Percentiles rank a stretch among this genome's conserved stretches.
phyloP scores from a whole-genome alignment of 2,113 vertebrate genomes.

The Microtus pennsylvanicus region DNA sequence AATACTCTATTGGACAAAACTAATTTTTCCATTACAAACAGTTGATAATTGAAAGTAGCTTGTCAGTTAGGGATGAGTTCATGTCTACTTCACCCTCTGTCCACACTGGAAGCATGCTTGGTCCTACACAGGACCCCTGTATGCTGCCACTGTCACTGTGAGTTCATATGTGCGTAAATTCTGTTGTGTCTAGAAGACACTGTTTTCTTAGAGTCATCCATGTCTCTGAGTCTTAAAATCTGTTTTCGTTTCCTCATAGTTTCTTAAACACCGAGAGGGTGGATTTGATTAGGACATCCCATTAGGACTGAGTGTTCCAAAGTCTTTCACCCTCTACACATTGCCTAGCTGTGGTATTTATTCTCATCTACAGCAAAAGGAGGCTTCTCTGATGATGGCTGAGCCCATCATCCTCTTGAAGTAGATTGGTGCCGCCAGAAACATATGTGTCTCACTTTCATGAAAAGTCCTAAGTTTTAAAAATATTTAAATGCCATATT shows the following conservation, averaged over 20 bases:
- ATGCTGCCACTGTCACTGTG: not conserved
- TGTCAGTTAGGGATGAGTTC: not conserved
- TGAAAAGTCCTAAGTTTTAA: too few relatives aligned
- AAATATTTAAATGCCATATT: too few relatives aligned
- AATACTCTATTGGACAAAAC: not conserved
- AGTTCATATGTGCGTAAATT: too few relatives aligned
- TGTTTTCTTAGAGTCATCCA: not conserved
- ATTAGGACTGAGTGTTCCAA: too few relatives aligned
- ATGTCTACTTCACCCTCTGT: not conserved
- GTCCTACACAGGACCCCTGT: not conserved
- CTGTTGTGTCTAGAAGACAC: not conserved
- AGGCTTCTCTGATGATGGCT: not conserved
- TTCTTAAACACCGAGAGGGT: not conserved
- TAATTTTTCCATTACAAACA: not conserved
- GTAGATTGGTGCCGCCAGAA: too few relatives aligned
- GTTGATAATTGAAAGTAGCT: not conserved
- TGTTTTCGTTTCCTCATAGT: too few relatives aligned
- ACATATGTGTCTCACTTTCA: too few relatives aligned
- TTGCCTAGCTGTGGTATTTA: not conserved
- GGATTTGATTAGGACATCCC: not conserved
- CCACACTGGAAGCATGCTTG: not conserved
- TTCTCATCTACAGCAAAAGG: not conserved
- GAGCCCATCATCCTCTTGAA: too few relatives aligned
- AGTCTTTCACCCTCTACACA: not conserved
- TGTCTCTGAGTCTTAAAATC: not conserved